phyloP scores from a whole-genome alignment of 2,113 vertebrate species.

The Dasyurus viverrinus region DNA sequence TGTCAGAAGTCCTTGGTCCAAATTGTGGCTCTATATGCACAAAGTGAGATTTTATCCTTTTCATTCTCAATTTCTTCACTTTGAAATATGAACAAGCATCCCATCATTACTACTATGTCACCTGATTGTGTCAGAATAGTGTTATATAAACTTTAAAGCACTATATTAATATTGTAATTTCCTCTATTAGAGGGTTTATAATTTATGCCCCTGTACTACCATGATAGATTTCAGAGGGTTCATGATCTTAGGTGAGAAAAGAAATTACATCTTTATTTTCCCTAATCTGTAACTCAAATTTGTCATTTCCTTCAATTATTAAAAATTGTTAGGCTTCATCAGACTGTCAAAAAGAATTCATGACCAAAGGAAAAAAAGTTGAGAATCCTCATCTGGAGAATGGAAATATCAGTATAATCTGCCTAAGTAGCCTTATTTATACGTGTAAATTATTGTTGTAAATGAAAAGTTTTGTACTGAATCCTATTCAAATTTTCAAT shows the following conservation, averaged over 20 bases:
- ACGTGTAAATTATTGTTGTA: not conserved
- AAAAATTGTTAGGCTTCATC: not conserved
- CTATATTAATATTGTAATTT: not conserved
- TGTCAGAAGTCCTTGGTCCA: not conserved
- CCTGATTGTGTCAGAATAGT: not conserved
- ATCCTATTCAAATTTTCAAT: constrained; percentile 21
- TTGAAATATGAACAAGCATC: not conserved
- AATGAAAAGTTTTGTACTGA: constrained; percentile 15
- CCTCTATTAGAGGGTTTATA: not conserved
- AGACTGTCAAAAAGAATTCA: not conserved
- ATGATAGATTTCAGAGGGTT: not conserved
- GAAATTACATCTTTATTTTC: too few relatives aligned
- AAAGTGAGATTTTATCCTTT: not conserved
- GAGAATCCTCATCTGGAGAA: not conserved
- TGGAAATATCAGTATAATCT: not conserved
- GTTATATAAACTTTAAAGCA: not conserved
- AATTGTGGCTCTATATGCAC: not conserved
- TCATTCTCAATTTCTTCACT: not conserved
- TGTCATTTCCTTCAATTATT: too few relatives aligned
- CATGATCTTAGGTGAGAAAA: not conserved
- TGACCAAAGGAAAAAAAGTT: not conserved
- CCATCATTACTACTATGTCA: not conserved
- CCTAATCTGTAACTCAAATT: too few relatives aligned
- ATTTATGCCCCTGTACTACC: not conserved
- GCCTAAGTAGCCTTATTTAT: not conserved